These are phyloP conservation scores for Scrobipalpa costella DNA, from an alignment of 2,888 invertebrate species.

Conservation along the genomic window DNA sequence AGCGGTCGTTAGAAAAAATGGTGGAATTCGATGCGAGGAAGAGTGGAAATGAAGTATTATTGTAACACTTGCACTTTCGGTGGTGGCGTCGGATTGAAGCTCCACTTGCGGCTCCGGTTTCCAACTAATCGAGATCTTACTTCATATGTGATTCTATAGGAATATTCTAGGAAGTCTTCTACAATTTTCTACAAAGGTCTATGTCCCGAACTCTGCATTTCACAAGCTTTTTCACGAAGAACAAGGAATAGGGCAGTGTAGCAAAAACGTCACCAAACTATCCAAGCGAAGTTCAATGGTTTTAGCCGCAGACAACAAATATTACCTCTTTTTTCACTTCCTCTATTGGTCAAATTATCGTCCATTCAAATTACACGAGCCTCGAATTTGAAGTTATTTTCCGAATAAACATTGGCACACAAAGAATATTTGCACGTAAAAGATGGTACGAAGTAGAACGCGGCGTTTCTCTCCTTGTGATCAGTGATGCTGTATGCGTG, in stretches of 20 bases:
- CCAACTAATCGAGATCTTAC: slow-evolving; percentile 31
- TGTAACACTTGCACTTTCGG: slow-evolving; percentile 80
- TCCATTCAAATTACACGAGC: slow-evolving; percentile 21
- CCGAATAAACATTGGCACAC: slow-evolving; percentile 5
- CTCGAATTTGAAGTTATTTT: slow-evolving; percentile 19
- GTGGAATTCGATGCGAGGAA: slow-evolving; percentile 64
- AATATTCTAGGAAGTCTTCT: background rate
- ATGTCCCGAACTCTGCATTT: background rate
- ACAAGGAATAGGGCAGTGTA: background rate
- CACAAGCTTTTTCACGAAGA: too few relatives aligned
- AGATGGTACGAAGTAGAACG: background rate
- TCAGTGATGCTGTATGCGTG: slow-evolving; percentile 39
- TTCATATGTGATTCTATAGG: background rate
- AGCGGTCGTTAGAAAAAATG: slow-evolving; percentile 55
- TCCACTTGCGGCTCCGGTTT: slow-evolving; percentile 59
- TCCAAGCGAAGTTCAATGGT: slow-evolving; percentile 6
- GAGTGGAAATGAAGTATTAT: slow-evolving; percentile 76
- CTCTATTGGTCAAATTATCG: slow-evolving; percentile 23
- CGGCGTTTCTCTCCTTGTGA: slow-evolving; percentile 9
- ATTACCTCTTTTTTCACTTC: slow-evolving; percentile 25
- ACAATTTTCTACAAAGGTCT: background rate
- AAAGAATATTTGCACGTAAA: slow-evolving; percentile 11
- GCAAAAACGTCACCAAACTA: slow-evolving; percentile 9
- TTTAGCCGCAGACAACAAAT: slow-evolving; percentile 21
- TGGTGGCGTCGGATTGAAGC: slow-evolving; percentile 52